These are phyloP conservation scores for Tupiocoris notatus DNA, from an alignment of 2,888 invertebrate genomes.

Conservation along the genomic window DNA sequence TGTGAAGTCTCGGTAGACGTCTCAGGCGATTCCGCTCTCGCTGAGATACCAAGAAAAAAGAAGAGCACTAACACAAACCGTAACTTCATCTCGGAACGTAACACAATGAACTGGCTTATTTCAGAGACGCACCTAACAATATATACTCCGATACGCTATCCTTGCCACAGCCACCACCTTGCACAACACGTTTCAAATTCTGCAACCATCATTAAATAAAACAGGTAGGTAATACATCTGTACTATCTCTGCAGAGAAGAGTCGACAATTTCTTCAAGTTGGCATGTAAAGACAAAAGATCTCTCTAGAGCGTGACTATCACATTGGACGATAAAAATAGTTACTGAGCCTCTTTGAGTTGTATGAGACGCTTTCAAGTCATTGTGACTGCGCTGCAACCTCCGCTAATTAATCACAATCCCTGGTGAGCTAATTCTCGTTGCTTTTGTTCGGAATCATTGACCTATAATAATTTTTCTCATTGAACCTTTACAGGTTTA, in stretches of 20 bases:
- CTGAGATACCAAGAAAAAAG: background rate
- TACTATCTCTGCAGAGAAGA: too few species aligned
- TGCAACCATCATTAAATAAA: slow-evolving; percentile 19
- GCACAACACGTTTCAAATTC: slow-evolving; percentile 23
- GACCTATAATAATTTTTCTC: background rate
- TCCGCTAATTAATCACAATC: background rate
- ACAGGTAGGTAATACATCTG: background rate
- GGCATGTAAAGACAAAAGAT: slow-evolving; percentile 23
- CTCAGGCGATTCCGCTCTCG: background rate
- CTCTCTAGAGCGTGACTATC: slow-evolving; percentile 39
- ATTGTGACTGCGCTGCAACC: background rate
- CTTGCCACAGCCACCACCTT: background rate
- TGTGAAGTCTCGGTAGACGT: background rate
- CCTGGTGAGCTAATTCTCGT: background rate
- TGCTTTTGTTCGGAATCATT: background rate
- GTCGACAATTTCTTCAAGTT: slow-evolving; percentile 26
- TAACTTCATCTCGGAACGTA: slow-evolving; percentile 14
- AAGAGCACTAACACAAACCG: slow-evolving; percentile 27
- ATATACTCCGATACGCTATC: slow-evolving; percentile 6
- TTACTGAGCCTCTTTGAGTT: background rate
- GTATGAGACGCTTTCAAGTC: background rate
- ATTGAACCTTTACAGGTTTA: background rate
- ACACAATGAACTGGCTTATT: slow-evolving; percentile 20
- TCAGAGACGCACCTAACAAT: background rate
- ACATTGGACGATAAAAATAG: background rate